A percentile compares a stretch with the other conserved stretches of the same genome.
These are phyloP conservation scores for Anoplopoma fimbria DNA, from an alignment of 2,113 vertebrate species.

Conservation along the genomic window DNA sequence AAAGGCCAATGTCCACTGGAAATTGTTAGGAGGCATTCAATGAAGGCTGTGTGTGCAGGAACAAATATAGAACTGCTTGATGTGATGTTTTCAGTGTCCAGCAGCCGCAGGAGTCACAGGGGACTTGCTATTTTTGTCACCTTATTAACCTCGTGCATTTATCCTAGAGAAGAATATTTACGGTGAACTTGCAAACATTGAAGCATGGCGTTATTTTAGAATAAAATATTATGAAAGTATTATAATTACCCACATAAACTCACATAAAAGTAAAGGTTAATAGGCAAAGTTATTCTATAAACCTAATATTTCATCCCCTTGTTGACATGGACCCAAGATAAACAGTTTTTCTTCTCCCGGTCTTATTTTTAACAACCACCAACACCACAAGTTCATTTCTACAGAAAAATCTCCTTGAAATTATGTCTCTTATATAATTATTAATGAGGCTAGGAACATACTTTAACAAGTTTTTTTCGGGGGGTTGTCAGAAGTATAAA, in stretches of 20 bases:
- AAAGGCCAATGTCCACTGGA: constrained; percentile 52
- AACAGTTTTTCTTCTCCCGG: too few species aligned
- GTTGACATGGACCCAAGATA: too few species aligned
- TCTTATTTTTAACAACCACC: constrained; percentile 42
- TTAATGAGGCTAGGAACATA: constrained; percentile 11
- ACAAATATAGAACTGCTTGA: constrained; percentile 33
- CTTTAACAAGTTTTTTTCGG: constrained; percentile 15
- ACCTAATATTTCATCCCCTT: too few species aligned
- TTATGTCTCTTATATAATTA: constrained; percentile 38
- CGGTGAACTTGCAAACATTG: background rate
- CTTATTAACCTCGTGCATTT: background rate
- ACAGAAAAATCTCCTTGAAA: constrained; percentile 59
- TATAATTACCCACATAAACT: too few species aligned
- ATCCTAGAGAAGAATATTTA: background rate
- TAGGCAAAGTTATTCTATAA: too few species aligned
- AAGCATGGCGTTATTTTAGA: background rate
- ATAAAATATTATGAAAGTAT: background rate
- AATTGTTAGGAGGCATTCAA: constrained; percentile 43
- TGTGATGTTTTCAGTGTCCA: constrained; percentile 16
- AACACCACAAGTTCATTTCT: too few species aligned
- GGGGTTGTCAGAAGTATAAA: constrained; percentile 4
- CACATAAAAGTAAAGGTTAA: too few species aligned
- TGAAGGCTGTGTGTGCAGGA: constrained; percentile 11
- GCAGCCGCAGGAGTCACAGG: background rate
- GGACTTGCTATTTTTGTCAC: background rate